phyloP scores from a whole-genome alignment of 2,113 vertebrate genomes.

The Galeopterus variegatus region DNA sequence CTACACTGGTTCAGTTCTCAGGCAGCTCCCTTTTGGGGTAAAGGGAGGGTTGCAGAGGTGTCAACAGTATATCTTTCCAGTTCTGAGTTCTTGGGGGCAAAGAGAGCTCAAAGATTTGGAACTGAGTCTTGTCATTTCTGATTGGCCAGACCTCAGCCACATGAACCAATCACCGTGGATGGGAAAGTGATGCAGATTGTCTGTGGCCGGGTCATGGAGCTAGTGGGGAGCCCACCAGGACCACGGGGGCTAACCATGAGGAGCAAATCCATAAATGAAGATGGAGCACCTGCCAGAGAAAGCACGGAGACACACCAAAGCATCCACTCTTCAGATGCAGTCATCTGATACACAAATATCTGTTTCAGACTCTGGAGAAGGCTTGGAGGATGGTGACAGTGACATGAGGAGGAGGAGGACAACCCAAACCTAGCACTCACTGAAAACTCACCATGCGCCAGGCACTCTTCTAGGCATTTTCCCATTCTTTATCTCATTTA shows the following conservation, averaged over 20 bases:
- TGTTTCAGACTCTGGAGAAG: not conserved
- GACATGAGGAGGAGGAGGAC: not conserved
- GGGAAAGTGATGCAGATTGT: not conserved
- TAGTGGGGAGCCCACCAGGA: not conserved
- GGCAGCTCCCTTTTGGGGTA: accelerated
- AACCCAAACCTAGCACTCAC: too few relatives aligned
- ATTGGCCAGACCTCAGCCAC: not conserved
- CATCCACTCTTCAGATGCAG: not conserved
- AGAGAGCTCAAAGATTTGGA: not conserved
- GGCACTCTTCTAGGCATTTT: not conserved
- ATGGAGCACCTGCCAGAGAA: not conserved
- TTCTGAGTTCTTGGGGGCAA: not conserved
- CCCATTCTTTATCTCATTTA: not conserved
- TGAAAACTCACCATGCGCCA: not conserved
- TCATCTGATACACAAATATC: not conserved
- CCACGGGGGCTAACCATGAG: accelerated
- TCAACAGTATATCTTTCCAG: too few relatives aligned
- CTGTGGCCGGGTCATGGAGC: not conserved
- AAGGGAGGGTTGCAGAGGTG: not conserved
- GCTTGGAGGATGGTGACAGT: not conserved
- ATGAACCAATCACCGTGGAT: not conserved
- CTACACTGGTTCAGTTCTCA: too few relatives aligned
- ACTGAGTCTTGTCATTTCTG: not conserved
- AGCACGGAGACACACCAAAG: accelerated
- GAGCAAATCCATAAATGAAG: not conserved